Evolutionary conservation across 2,113 vertebrate species (phyloP).

Genomic region (Motacilla alba): DNA sequence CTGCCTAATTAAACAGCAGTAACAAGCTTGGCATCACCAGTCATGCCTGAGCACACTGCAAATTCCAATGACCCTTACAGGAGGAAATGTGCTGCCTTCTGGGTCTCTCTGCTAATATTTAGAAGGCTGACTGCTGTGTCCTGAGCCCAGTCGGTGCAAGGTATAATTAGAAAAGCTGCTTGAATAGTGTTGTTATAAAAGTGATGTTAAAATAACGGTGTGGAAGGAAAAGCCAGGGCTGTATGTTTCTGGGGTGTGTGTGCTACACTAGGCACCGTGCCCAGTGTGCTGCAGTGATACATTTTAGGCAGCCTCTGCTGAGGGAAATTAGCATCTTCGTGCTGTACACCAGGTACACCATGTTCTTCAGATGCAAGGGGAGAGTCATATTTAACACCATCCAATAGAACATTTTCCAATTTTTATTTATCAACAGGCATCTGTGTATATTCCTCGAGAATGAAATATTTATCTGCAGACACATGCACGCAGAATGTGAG

Average conservation of each 20-base stretch:
- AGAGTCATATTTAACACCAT: background rate
- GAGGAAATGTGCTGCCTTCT: background rate
- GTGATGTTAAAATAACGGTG: slow-evolving; percentile 28
- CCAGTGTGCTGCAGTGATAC: background rate
- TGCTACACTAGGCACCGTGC: background rate
- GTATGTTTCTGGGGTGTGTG: background rate
- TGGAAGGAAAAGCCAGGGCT: background rate
- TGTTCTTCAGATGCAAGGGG: slow-evolving; percentile 5
- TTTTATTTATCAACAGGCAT: slow-evolving; percentile 46
- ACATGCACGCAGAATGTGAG: background rate
- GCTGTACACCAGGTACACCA: slow-evolving; percentile 13
- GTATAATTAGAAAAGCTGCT: slow-evolving; percentile 27
- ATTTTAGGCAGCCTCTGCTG: background rate
- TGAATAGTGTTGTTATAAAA: background rate
- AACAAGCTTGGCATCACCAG: background rate
- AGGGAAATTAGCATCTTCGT: slow-evolving; percentile 46
- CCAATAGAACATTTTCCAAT: background rate
- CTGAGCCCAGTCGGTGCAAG: background rate
- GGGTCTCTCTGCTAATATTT: background rate
- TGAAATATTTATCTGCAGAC: slow-evolving; percentile 24
- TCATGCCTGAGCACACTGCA: background rate
- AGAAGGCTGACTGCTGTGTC: slow-evolving; percentile 2
- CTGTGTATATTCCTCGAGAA: background rate
- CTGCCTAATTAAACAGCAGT: slow-evolving; percentile 25
- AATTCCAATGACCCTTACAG: background rate